Evolutionary conservation across 1,140 invertebrate genomes (phyloP).

Genomic region (Pachypeltis micranthus): DNA sequence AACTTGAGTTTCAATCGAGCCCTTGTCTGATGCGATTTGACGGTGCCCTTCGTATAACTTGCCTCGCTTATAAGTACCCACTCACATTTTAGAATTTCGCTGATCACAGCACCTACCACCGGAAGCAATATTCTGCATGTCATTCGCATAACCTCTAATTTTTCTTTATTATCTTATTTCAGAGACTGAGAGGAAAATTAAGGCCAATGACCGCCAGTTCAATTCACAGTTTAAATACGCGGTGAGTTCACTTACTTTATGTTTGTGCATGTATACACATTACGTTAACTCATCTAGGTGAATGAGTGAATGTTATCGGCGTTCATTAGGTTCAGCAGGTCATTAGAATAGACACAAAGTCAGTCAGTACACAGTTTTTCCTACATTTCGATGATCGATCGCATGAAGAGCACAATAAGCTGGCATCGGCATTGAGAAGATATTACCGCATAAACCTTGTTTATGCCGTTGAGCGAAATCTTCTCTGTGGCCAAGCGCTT

Average conservation of each 20-base stretch:
- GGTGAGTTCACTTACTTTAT: slow-evolving; percentile 49
- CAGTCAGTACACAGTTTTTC: too few relatives aligned
- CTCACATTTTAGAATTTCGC: neutral
- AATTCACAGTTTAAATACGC: slow-evolving; percentile 96
- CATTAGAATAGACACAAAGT: neutral
- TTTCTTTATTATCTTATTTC: slow-evolving; percentile 40
- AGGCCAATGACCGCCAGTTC: slow-evolving; percentile 86
- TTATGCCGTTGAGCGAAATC: too few relatives aligned
- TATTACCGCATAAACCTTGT: too few relatives aligned
- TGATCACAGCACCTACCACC: neutral
- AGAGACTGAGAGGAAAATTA: slow-evolving; percentile 89
- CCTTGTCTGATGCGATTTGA: neutral
- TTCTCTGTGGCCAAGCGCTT: too few relatives aligned
- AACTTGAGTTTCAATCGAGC: neutral
- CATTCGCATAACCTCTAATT: neutral
- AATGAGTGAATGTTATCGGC: neutral
- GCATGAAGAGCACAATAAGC: too few relatives aligned
- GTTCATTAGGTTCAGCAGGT: neutral
- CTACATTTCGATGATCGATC: too few relatives aligned
- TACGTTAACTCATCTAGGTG: neutral
- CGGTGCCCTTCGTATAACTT: neutral
- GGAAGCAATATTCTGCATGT: too few relatives aligned
- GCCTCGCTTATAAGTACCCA: neutral
- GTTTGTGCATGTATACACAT: neutral
- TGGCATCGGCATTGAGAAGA: too few relatives aligned